Percentiles rank a stretch among this genome's conserved stretches.
phyloP scores from a whole-genome alignment of 2,113 vertebrate species.

The Chaetura pelagica region DNA sequence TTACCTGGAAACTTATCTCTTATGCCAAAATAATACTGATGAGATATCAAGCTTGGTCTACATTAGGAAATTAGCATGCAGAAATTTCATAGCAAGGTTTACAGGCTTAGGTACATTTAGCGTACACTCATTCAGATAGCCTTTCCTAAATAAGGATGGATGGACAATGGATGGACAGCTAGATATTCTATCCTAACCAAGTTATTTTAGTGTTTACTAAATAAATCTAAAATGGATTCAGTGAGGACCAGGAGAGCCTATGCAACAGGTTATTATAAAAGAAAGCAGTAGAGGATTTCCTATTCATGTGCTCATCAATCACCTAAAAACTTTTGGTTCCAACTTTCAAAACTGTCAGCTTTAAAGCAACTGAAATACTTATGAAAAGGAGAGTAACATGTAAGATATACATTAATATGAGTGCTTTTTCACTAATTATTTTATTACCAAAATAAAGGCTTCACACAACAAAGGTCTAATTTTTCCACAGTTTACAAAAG shows the following conservation, averaged over 20 bases:
- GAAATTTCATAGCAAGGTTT: background rate
- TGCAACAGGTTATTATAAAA: background rate
- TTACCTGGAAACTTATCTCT: background rate
- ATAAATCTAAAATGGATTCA: background rate
- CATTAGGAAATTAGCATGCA: background rate
- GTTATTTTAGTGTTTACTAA: background rate
- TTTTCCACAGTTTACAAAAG: accelerated
- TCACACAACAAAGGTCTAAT: background rate
- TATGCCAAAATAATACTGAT: background rate
- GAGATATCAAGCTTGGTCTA: background rate
- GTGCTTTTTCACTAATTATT: background rate
- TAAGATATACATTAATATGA: background rate
- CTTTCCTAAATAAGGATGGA: too few relatives aligned
- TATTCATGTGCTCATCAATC: background rate
- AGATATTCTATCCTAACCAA: too few relatives aligned
- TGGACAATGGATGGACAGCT: too few relatives aligned
- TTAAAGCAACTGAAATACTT: background rate
- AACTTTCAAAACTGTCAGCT: background rate
- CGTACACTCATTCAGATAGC: background rate
- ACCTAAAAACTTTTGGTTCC: background rate
- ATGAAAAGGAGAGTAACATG: background rate
- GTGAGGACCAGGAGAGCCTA: background rate
- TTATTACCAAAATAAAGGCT: background rate
- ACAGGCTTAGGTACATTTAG: background rate
- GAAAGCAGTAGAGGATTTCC: too few relatives aligned